Percentiles rank a stretch among this genome's conserved stretches.
These are phyloP conservation scores for Eupithecia pulchellata DNA, from an alignment of 2,888 invertebrate species.

Conservation along the genomic window DNA sequence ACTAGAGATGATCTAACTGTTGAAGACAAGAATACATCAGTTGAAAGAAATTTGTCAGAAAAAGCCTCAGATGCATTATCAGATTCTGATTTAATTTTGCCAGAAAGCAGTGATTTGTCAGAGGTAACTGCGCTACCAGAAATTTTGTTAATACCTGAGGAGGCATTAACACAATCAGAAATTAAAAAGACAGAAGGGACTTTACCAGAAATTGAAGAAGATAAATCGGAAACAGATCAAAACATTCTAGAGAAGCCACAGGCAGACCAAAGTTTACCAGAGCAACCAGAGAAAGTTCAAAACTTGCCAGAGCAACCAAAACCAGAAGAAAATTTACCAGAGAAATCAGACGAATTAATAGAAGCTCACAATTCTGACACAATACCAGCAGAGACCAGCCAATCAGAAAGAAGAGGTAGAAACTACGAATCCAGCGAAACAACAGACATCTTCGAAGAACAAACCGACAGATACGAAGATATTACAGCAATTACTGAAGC, in stretches of 20 bases:
- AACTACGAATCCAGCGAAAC: conserved; percentile 49
- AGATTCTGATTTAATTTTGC: conserved; percentile 17
- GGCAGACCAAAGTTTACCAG: background rate
- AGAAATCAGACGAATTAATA: conserved; percentile 29
- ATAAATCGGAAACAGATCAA: background rate
- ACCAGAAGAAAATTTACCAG: background rate
- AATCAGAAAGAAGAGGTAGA: conserved; percentile 37
- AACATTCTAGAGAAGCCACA: background rate
- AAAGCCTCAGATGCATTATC: conserved; percentile 3
- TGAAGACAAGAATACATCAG: background rate
- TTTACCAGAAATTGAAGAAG: background rate
- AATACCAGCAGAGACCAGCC: conserved; percentile 33
- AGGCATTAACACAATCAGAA: background rate
- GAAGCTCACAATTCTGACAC: conserved; percentile 37
- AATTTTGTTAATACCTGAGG: background rate
- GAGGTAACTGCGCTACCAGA: conserved; percentile 28
- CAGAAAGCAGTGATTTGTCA: conserved; percentile 28
- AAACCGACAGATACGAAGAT: conserved; percentile 52
- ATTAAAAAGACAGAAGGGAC: background rate
- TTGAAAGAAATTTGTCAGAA: background rate
- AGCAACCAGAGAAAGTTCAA: background rate
- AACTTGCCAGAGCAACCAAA: background rate
- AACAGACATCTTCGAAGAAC: conserved; percentile 43
- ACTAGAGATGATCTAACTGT: background rate
- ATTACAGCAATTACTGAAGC: conserved; percentile 46